Percentiles rank a stretch among this genome's conserved stretches.
These are phyloP conservation scores for Ormyrus pomaceus DNA, from an alignment of 2,888 invertebrate genomes.

Conservation along the genomic window DNA sequence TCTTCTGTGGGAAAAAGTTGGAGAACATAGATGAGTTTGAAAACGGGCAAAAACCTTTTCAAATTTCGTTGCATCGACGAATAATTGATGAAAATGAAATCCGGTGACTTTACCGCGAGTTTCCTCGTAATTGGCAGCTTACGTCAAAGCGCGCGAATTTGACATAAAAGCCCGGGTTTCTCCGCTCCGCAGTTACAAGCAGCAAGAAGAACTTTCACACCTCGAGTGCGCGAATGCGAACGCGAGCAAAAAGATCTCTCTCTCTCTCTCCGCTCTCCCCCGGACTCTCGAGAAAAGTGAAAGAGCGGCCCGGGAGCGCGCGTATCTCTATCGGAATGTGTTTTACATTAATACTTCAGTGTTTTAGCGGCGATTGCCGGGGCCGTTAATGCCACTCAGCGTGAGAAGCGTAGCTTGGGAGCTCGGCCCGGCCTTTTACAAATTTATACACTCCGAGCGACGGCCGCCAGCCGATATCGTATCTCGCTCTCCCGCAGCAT, in stretches of 20 bases:
- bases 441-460: conserved; percentile 70
- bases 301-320: conserved; percentile 11
- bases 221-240: background rate
- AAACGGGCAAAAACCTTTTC: no score
- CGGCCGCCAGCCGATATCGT: conserved; percentile 69
- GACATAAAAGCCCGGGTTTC: background rate
- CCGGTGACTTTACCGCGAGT: no score
- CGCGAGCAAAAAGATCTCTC: background rate
- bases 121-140: no score
- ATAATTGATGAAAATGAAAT: no score
- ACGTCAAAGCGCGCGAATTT: background rate
- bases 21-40: background rate
- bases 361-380: conserved; percentile 73
- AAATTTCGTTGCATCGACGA: no score
- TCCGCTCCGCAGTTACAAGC: no score
- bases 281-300: conserved; percentile 40
- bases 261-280: no score
- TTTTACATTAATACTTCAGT: conserved; percentile 75
- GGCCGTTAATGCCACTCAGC: conserved; percentile 72
- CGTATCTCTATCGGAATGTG: conserved; percentile 75
- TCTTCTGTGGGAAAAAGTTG: background rate
- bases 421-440: conserved; percentile 71
- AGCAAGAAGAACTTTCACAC: background rate
- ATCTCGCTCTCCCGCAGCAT: conserved; percentile 59
- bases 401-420: conserved; percentile 60